phyloP scores from a whole-genome alignment of 2,888 invertebrate genomes.

The Pyrochroa serraticornis region DNA sequence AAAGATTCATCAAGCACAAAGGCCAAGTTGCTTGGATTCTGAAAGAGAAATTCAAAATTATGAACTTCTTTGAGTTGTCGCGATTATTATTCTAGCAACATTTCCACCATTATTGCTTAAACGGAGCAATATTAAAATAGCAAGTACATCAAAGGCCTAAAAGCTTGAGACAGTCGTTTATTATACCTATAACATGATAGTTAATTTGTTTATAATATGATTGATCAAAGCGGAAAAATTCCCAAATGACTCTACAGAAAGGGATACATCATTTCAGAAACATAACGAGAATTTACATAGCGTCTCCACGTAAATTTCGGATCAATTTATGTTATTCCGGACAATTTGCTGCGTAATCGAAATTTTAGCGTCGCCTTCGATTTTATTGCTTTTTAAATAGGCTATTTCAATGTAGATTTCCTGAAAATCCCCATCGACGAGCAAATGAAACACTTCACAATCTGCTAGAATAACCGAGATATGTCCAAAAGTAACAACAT shows the following conservation, averaged over 20 bases:
- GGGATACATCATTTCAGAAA: neutral
- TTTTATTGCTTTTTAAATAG: slow-evolving; percentile 22
- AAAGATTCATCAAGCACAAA: too few relatives aligned
- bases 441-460: slow-evolving; percentile 10
- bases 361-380: slow-evolving; percentile 20
- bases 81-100: too few relatives aligned
- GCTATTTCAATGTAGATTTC: slow-evolving; percentile 23
- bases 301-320: slow-evolving; percentile 13
- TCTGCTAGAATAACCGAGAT: neutral
- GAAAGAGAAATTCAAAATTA: too few relatives aligned
- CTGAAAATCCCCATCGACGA: slow-evolving; percentile 10
- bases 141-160: too few relatives aligned
- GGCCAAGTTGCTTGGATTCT: too few relatives aligned
- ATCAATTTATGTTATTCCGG: slow-evolving; percentile 24
- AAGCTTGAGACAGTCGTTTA: neutral
- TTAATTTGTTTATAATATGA: neutral
- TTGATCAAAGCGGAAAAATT: neutral
- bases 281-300: slow-evolving; percentile 6
- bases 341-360: slow-evolving; percentile 28
- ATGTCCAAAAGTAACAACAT: too few relatives aligned
- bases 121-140: too few relatives aligned
- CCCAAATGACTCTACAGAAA: neutral
- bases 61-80: too few relatives aligned
- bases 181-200: neutral
- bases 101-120: too few relatives aligned